Evolutionary conservation across 2,797 vertebrate genomes (phyloP).

Genomic region (Vipera latastei): DNA sequence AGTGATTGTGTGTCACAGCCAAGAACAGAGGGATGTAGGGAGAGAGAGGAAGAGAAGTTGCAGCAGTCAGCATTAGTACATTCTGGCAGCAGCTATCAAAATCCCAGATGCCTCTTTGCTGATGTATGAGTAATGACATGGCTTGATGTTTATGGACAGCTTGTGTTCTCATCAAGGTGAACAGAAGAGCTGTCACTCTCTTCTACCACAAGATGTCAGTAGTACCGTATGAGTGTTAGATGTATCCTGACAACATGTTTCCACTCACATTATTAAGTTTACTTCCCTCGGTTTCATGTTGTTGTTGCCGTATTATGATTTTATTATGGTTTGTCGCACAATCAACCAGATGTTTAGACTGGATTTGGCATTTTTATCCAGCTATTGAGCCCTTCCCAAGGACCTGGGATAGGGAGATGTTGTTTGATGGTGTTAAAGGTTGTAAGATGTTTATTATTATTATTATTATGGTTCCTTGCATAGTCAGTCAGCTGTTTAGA

Average conservation of each 20-base stretch:
- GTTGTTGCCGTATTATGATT: not conserved
- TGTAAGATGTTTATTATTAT: not conserved
- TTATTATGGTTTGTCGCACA: not conserved
- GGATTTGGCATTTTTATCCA: not conserved
- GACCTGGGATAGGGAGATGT: not conserved
- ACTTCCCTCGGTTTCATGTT: not conserved
- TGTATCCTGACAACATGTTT: slow-evolving; percentile 66
- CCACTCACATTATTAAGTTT: slow-evolving; percentile 67
- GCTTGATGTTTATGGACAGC: slow-evolving; percentile 71
- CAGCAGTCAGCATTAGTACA: slow-evolving; percentile 12
- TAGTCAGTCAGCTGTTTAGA: not conserved
- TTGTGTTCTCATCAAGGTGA: slow-evolving; percentile 69
- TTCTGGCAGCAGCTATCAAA: slow-evolving; percentile 52
- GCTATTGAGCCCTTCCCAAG: not conserved
- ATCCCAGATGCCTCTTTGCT: slow-evolving; percentile 56
- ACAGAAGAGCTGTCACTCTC: slow-evolving; percentile 72
- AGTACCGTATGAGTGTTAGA: slow-evolving; percentile 68
- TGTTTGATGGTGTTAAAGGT: not conserved
- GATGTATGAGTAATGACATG: slow-evolving; percentile 70
- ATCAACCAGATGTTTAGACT: not conserved
- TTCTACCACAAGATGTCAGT: slow-evolving; percentile 77
- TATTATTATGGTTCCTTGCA: not conserved
- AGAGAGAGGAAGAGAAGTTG: not conserved
- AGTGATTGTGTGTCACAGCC: not conserved
- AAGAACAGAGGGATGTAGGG: not conserved